Evolutionary conservation across 2,797 vertebrate genomes (phyloP).

Genomic region (Chromis chromis): DNA sequence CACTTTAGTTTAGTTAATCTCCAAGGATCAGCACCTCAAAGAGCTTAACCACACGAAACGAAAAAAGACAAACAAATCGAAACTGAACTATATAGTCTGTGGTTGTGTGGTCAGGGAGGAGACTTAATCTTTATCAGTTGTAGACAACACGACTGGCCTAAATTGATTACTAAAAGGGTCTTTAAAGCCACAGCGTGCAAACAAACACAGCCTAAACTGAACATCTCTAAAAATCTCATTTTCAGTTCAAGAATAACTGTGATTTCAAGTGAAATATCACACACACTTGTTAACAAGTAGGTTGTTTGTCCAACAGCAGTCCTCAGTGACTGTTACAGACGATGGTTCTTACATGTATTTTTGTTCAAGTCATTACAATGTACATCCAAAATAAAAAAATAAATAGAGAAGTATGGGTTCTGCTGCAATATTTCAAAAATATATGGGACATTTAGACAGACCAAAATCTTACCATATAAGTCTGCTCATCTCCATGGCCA

Average conservation of each 20-base stretch:
- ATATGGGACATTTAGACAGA: neutral
- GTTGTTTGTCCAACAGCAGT: neutral
- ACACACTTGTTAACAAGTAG: too few species aligned
- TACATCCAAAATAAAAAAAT: neutral
- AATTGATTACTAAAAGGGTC: neutral
- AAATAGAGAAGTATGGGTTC: neutral
- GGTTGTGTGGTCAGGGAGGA: neutral
- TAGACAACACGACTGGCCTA: neutral
- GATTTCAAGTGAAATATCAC: neutral
- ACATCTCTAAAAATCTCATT: too few species aligned
- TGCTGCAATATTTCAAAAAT: neutral
- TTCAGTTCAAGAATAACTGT: too few species aligned
- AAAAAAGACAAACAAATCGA: neutral
- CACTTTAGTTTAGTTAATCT: neutral
- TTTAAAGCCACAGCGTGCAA: neutral
- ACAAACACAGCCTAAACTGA: neutral
- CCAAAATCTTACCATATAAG: slow-evolving; percentile 89
- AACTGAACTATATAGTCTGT: neutral
- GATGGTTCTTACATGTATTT: neutral
- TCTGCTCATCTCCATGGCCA: slow-evolving; percentile 97
- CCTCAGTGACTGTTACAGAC: too few species aligned
- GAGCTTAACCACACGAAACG: neutral
- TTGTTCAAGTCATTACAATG: neutral
- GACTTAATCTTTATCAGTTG: neutral
- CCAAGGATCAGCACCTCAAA: neutral